Evolutionary conservation across 2,113 vertebrate genomes (phyloP).

Genomic region (Tychaedon coryphoeus): DNA sequence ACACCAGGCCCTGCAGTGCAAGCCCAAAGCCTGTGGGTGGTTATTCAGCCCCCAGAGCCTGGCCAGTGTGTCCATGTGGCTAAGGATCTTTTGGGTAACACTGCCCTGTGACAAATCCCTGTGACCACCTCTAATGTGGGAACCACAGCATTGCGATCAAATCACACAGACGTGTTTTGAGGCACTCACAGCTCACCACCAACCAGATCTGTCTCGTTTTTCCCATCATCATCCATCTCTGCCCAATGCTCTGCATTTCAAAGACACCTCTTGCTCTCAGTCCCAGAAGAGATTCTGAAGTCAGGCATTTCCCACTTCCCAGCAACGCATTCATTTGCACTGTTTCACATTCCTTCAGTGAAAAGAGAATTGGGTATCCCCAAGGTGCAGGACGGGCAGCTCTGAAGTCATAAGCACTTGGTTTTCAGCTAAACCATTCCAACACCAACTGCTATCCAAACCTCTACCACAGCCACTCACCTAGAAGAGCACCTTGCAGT

Average conservation of each 20-base stretch:
- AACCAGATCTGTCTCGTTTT: neutral
- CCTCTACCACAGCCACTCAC: neutral
- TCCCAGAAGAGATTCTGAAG: neutral
- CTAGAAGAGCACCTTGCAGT: neutral
- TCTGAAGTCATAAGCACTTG: rapidly evolving
- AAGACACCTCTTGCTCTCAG: neutral
- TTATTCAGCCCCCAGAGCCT: neutral
- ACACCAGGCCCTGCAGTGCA: neutral
- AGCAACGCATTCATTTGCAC: neutral
- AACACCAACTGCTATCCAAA: neutral
- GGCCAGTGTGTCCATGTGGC: neutral
- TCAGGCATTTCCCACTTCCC: neutral
- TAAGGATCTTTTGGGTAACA: rapidly evolving
- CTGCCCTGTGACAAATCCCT: neutral
- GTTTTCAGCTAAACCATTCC: neutral
- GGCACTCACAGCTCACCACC: neutral
- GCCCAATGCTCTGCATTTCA: neutral
- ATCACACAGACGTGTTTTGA: neutral
- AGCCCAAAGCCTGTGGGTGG: neutral
- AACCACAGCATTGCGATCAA: neutral
- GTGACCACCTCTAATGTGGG: rapidly evolving
- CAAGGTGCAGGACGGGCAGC: neutral
- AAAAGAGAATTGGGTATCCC: neutral
- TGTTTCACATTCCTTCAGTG: neutral
- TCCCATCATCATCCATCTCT: neutral